A percentile compares a stretch with the other conserved stretches of the same genome.
Conservation (phyloP, 2,888 invertebrate genomes). For the Pherbina coryleti region DNA sequence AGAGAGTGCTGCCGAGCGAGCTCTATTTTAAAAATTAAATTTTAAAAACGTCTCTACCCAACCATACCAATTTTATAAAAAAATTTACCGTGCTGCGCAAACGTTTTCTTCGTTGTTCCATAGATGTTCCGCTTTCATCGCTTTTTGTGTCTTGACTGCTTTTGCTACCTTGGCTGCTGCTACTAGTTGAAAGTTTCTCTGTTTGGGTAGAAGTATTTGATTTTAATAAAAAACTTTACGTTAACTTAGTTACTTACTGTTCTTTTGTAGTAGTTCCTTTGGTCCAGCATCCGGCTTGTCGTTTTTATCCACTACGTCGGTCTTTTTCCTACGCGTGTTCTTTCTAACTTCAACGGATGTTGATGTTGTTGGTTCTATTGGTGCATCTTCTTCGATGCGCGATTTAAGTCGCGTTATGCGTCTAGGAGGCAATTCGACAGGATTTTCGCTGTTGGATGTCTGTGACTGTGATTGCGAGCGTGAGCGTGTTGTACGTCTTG, state of each 20-base stretch:
- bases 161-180: constrained; percentile 31
- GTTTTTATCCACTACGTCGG: neutral
- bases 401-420: constrained; percentile 44
- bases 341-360: neutral
- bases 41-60: neutral
- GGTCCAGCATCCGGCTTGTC: neutral
- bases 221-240: neutral
- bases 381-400: constrained; percentile 5
- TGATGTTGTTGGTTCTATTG: neutral
- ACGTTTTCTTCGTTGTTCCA: neutral
- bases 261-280: neutral
- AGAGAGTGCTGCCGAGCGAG: neutral
- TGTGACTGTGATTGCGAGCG: neutral
- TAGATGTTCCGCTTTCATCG: no score
- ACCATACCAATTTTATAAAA: neutral
- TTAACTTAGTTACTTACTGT: neutral
- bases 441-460: neutral
- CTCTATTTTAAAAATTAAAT: neutral
- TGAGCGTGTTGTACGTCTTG: neutral
- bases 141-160: no score
- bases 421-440: constrained; percentile 12
- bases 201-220: neutral
- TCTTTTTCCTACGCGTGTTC: neutral
- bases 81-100: constrained; percentile 41
- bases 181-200: neutral